Evolutionary conservation across 2,888 invertebrate genomes (phyloP).

Genomic region (Melanotus villosus): DNA sequence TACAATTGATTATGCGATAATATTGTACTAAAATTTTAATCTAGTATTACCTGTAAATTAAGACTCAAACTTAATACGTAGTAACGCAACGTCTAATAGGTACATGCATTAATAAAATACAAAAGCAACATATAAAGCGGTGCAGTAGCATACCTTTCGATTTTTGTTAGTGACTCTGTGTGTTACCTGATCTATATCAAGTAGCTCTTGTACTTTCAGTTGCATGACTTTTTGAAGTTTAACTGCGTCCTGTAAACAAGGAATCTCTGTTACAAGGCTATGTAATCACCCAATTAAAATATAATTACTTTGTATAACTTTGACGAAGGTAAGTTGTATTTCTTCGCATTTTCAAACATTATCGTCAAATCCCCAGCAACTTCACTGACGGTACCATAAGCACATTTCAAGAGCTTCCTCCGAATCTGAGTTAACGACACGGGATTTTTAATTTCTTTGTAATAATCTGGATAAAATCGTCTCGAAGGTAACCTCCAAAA

Average conservation of each 20-base stretch:
- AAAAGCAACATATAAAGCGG: slow-evolving; percentile 48
- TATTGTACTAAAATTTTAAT: too few species aligned
- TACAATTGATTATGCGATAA: too few species aligned
- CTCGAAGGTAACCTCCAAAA: slow-evolving; percentile 94
- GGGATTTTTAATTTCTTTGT: slow-evolving; percentile 96
- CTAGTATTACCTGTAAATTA: slow-evolving; percentile 17
- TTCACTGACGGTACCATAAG: slow-evolving; percentile 88
- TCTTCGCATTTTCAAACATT: slow-evolving; percentile 97
- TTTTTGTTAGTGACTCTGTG: slow-evolving; percentile 68
- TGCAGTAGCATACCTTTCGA: slow-evolving; percentile 64
- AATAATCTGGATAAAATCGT: slow-evolving; percentile 96
- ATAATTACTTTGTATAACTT: slow-evolving; percentile 81
- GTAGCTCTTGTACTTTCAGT: slow-evolving; percentile 79
- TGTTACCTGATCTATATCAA: slow-evolving; percentile 76
- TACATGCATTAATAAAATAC: slow-evolving; percentile 26
- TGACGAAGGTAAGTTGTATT: slow-evolving; percentile 87
- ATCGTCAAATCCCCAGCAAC: slow-evolving; percentile 95
- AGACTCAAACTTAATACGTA: background rate
- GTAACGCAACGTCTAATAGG: slow-evolving; percentile 21
- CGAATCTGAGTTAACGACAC: slow-evolving; percentile 94
- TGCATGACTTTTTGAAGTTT: slow-evolving; percentile 81
- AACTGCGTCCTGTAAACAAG: slow-evolving; percentile 79
- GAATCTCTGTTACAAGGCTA: slow-evolving; percentile 31
- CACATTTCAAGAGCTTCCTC: slow-evolving; percentile 84
- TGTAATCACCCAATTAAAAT: background rate